phyloP scores from a whole-genome alignment of 1,140 invertebrate species.

The Calycopis cecrops region DNA sequence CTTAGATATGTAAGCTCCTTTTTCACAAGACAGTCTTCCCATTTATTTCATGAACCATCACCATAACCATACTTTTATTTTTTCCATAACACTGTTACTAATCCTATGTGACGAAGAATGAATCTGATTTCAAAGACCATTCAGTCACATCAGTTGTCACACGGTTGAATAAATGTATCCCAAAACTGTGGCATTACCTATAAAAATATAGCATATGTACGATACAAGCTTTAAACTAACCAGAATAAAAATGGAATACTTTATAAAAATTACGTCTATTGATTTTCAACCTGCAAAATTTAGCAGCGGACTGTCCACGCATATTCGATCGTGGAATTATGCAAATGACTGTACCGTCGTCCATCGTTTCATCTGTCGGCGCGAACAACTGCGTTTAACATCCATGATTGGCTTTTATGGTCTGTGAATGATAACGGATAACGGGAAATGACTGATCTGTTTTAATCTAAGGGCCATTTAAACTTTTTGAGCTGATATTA shows the following conservation, averaged over 20 bases:
- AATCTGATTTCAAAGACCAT: too few species aligned
- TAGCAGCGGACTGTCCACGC: background rate
- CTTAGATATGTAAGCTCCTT: too few species aligned
- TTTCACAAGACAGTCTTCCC: too few species aligned
- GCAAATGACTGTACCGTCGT: background rate
- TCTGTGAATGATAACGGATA: slow-evolving; percentile 1
- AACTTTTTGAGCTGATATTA: background rate
- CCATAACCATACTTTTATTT: too few species aligned
- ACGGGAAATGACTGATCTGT: background rate
- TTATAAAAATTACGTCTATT: background rate
- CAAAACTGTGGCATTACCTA: too few species aligned
- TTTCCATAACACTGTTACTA: too few species aligned
- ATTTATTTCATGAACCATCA: too few species aligned
- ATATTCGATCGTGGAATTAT: slow-evolving; percentile 5
- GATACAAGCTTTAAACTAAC: background rate
- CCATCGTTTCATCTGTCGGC: background rate
- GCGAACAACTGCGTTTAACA: background rate
- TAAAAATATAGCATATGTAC: too few species aligned
- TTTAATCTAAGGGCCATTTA: background rate
- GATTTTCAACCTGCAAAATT: slow-evolving; percentile 2
- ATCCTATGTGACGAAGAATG: too few species aligned
- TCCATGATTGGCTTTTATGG: slow-evolving; percentile 1
- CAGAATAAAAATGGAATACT: background rate
- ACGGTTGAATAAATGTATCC: too few species aligned
- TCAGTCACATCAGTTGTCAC: too few species aligned